Base-by-base conservation (phyloP, 2,113 vertebrate species). In the Pituophis catenifer region DNA sequence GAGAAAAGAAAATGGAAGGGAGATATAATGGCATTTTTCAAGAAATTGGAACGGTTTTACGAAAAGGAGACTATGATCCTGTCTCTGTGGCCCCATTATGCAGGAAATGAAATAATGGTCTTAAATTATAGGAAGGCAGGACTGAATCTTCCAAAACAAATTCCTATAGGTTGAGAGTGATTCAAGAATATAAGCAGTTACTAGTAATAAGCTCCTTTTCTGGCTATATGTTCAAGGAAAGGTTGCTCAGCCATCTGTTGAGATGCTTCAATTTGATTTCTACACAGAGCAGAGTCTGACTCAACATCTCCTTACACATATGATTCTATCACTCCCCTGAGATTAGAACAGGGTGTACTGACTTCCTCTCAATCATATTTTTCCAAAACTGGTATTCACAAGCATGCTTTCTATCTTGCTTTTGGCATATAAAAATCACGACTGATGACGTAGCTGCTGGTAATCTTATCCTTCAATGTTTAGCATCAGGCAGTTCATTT, bases 341-440 rank as follows among this genome's bases (percentile, higher is more conserved):
- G 29, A n/a, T 54, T 19, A 54, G 52, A 55, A 29, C 7, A 54
- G 29, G 53, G 86, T 8, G 15, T 5, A n/a, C 7, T 88, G 21
- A n/a, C 54, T 21, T 33, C 9, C 54, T 38, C n/a, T 33, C 29
- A 89, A 54, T 89, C 52, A 29, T 89, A 17, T 29, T 91, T 26
- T 0, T 38, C 3, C 1, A 0, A 2, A 5, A 5, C 10, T 54
- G 44, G 86, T 8, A 1, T 52, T 26, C 1, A 0, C 86, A 86
- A 85, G 88, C 1, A 1, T 65, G 91, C 29, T 88, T 29, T 17
- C 15, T 52, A 3, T 26, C 50, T 52, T 87, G 86, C 1, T 44
- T 81, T 81, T 81, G 75, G 75, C 17, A 81, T 81, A 21, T 81
- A 23, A 44, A 38, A 81, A 21, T 8, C 75, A 81, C 8, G 33